Percentiles rank a stretch among this genome's conserved stretches.
phyloP scores from a whole-genome alignment of 2,888 invertebrate species.

The Diachrysia chrysitis region DNA sequence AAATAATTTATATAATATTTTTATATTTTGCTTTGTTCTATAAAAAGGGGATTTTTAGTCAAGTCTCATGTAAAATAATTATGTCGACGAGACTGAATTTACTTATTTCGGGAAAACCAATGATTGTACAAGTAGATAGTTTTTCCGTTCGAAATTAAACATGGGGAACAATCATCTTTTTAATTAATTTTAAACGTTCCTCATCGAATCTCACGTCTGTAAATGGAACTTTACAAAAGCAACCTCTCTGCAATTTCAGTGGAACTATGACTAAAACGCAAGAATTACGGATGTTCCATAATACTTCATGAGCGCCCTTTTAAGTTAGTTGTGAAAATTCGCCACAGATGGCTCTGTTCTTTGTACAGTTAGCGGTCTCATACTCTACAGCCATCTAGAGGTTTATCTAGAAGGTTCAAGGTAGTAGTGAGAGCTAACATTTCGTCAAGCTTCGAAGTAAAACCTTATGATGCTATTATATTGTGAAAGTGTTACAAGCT shows the following conservation, averaged over 20 bases:
- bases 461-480: neutral
- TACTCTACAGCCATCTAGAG: neutral
- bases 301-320: neutral
- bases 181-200: too few species aligned
- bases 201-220: too few species aligned
- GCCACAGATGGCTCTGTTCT: neutral
- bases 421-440: neutral
- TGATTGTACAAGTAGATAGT: too few species aligned
- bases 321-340: neutral
- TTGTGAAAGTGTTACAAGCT: neutral
- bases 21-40: too few species aligned
- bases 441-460: neutral
- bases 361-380: neutral
- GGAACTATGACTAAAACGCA: neutral
- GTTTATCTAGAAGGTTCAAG: neutral
- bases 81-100: too few species aligned
- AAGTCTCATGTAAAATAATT: too few species aligned
- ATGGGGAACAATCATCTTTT: too few species aligned
- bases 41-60: too few species aligned
- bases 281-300: neutral
- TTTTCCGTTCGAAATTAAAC: too few species aligned
- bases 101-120: too few species aligned
- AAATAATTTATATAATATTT: neutral
- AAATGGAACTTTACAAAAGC: neutral
- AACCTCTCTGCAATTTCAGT: constrained; percentile 17